A percentile compares a stretch with the other conserved stretches of the same genome.
Evolutionary conservation across 2,888 invertebrate species (phyloP).

Genomic region (Griposia aprilina): DNA sequence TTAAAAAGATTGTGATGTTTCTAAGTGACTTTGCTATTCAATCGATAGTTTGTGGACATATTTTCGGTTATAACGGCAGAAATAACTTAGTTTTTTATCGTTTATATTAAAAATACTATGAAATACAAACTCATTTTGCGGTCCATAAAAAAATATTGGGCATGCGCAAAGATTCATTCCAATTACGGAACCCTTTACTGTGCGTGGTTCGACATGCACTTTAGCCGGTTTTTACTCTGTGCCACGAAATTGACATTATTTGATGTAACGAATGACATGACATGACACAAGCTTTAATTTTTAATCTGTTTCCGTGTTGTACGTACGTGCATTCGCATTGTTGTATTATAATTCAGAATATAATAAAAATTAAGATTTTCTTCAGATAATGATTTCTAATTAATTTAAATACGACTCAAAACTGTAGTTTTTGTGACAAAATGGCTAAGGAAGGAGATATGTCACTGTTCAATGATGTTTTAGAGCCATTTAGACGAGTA

Average conservation of each 20-base stretch:
- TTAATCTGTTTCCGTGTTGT: conserved; percentile 35
- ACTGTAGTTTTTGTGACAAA: conserved; percentile 43
- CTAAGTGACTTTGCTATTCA: not conserved
- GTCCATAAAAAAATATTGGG: not conserved
- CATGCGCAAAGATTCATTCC: not conserved
- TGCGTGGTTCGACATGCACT: not conserved
- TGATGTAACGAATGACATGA: not conserved
- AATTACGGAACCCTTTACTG: not conserved
- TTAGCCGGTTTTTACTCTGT: conserved; percentile 22
- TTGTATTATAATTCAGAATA: conserved; percentile 38
- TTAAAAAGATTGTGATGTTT: not conserved
- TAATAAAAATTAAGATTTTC: conserved; percentile 3
- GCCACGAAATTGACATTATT: not conserved
- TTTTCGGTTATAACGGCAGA: too few relatives aligned
- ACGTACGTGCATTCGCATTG: conserved; percentile 62
- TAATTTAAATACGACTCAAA: conserved; percentile 18
- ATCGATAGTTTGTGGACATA: not conserved
- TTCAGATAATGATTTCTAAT: conserved; percentile 47
- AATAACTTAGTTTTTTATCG: too few relatives aligned
- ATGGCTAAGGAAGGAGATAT: conserved; percentile 88
- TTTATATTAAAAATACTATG: not conserved
- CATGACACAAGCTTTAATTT: not conserved
- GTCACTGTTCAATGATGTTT: conserved; percentile 86
- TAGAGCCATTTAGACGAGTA: conserved; percentile 87
- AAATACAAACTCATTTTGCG: not conserved